Conservation (phyloP, 2,888 invertebrate genomes). For the Pristionchus fissidentatus region DNA sequence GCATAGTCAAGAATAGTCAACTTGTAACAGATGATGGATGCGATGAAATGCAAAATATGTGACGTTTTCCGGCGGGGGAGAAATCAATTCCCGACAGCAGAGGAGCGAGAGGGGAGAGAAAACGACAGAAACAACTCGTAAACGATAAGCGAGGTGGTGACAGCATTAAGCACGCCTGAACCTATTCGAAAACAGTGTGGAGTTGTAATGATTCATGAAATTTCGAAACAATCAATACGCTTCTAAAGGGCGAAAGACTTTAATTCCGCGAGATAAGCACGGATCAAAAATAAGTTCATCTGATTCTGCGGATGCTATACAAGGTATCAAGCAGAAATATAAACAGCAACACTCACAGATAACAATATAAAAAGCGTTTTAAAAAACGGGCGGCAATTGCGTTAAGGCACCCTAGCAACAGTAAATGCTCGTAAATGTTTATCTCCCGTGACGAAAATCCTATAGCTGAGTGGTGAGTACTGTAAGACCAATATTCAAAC, state of each 20-base stretch:
- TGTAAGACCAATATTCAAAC: neutral
- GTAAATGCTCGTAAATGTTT: neutral
- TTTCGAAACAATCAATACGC: constrained; percentile 22
- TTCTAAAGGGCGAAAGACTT: neutral
- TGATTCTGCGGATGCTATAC: too few relatives aligned
- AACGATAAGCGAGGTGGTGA: neutral
- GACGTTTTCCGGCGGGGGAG: constrained; percentile 25
- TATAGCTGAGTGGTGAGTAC: neutral
- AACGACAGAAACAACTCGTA: neutral
- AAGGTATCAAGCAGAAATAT: neutral
- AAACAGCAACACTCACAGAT: neutral
- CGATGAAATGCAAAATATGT: neutral
- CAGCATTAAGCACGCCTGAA: neutral
- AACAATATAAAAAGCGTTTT: neutral
- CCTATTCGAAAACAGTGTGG: too few relatives aligned
- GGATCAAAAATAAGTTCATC: too few relatives aligned
- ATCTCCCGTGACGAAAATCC: neutral
- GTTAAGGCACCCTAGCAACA: neutral
- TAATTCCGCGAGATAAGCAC: too few relatives aligned
- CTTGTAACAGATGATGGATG: neutral
- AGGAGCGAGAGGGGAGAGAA: neutral
- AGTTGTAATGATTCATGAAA: neutral
- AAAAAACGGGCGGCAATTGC: neutral
- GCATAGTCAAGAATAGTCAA: neutral
- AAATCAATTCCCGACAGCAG: constrained; percentile 17